These are phyloP conservation scores for Eulemur albifrons DNA, from an alignment of 2,797 vertebrate genomes.

Conservation along the genomic window DNA sequence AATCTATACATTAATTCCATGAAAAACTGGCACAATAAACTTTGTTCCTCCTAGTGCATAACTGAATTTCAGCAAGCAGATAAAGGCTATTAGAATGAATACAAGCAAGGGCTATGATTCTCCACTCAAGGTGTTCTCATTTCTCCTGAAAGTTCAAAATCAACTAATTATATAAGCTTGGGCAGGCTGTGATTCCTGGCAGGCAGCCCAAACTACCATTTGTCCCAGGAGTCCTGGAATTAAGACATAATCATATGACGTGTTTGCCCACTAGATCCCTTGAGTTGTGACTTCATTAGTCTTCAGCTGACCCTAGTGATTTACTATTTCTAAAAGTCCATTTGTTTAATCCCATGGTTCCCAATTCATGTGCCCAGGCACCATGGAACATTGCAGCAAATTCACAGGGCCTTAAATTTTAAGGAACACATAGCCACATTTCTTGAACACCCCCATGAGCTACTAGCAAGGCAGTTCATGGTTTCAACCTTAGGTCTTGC, in stretches of 20 bases:
- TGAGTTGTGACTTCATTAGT: conserved; percentile 38
- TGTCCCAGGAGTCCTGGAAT: conserved; percentile 69
- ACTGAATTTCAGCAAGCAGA: conserved; percentile 65
- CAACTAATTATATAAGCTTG: conserved; percentile 80
- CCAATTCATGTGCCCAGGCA: not conserved
- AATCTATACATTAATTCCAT: conserved; percentile 34
- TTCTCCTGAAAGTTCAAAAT: conserved; percentile 80
- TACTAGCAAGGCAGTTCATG: not conserved
- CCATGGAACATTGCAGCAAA: not conserved
- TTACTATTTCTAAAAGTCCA: conserved; percentile 25
- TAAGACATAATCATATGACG: conserved; percentile 63
- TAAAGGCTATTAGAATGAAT: conserved; percentile 70
- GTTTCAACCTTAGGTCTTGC: not conserved
- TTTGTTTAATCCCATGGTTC: not conserved
- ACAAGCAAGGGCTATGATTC: conserved; percentile 57
- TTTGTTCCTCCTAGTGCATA: not conserved
- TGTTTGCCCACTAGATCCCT: conserved; percentile 37
- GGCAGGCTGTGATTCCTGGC: conserved; percentile 68
- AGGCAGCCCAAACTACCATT: conserved; percentile 73
- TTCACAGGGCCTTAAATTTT: not conserved
- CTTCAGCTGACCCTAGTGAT: conserved; percentile 40
- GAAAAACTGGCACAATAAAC: conserved; percentile 7
- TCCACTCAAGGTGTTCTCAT: conserved; percentile 74
- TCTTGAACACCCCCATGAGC: not conserved
- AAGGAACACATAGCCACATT: not conserved